Evolutionary conservation across 2,888 invertebrate species (phyloP), one percentile per base, ranked within the genome.

Genomic region (Stenodera caucasica): DNA sequence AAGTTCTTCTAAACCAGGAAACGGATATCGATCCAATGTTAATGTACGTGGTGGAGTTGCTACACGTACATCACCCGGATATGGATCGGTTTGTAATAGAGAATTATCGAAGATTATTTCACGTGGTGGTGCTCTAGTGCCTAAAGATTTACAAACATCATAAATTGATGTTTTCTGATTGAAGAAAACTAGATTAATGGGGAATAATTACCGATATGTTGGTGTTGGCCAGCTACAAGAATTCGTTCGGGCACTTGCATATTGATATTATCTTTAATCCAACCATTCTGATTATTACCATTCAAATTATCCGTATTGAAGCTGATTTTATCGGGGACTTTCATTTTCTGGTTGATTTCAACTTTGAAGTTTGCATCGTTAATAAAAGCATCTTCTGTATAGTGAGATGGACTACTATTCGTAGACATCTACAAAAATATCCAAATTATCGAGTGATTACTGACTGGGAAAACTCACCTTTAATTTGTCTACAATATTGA

Each of bases 231-330:
- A 72, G 91, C 86, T 51, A 96, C 91, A 69, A 96, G 84, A 78
- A 97, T 96, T 76, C 95, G 87, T 75, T 96, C 96, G 2, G 96
- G 96, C 35, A 97, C 96, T 76, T 90, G 90, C 96, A 96, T 96
- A 71, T 91, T 90, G 78, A 91, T 88, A 81, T 90, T 91, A 71
- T 92, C 91, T 76, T 86, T 85, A 69, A 84, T 84, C 89, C 89
- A 90, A 45, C 84, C 70, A 49, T 77, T 84, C 64, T 82, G 82
- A 65, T 86, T 85, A 57, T 84, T 81, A 66, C 88, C 87, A 77
- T 88, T 86, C n/a, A 83, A 75, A 50, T 82, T 78, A 55, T 91
- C 89, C 57, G 88, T 86, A 72, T 88, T 89, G 58, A 94, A 90
- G 81, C 90, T 85, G 63, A 91, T 90, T 71, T 88, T 86, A 73